Conservation (phyloP, 2,888 invertebrate genomes). For the Xestobium rufovillosum region DNA sequence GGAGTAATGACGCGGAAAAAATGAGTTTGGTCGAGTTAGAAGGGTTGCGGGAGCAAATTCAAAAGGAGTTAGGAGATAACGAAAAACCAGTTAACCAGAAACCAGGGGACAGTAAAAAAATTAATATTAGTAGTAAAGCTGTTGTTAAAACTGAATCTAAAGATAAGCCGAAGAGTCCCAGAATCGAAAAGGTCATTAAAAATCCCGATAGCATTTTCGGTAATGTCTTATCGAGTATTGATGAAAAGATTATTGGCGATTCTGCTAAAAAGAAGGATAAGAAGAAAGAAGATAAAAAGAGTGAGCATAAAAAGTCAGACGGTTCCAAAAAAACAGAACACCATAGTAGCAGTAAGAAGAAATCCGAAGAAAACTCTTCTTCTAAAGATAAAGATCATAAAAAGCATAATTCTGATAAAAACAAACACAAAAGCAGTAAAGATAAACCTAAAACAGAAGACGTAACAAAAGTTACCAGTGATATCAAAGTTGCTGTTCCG, state of each 20-base stretch:
- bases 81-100: background rate
- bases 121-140: no score
- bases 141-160: background rate
- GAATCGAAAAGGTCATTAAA: slow-evolving; percentile 23
- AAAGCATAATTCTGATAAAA: slow-evolving; percentile 11
- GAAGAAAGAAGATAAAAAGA: slow-evolving; percentile 12
- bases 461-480: slow-evolving; percentile 2
- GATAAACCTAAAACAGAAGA: slow-evolving; percentile 9
- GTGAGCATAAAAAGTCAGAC: background rate
- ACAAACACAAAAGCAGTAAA: slow-evolving; percentile 17
- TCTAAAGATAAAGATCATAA: slow-evolving; percentile 8
- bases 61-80: slow-evolving; percentile 40
- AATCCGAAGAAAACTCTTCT: background rate
- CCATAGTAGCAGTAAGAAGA: background rate
- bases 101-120: no score
- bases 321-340: no score
- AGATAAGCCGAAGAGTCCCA: background rate
- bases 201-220: slow-evolving; percentile 28
- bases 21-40: slow-evolving; percentile 48
- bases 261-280: slow-evolving; percentile 3
- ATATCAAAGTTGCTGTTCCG: slow-evolving; percentile 1
- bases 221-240: slow-evolving; percentile 28
- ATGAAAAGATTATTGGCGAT: slow-evolving; percentile 25
- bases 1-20: slow-evolving; percentile 41
- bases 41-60: slow-evolving; percentile 45